Evolutionary conservation across 2,888 invertebrate species (phyloP), one percentile per base, ranked within the genome.

Genomic region (Sesia bembeciformis): DNA sequence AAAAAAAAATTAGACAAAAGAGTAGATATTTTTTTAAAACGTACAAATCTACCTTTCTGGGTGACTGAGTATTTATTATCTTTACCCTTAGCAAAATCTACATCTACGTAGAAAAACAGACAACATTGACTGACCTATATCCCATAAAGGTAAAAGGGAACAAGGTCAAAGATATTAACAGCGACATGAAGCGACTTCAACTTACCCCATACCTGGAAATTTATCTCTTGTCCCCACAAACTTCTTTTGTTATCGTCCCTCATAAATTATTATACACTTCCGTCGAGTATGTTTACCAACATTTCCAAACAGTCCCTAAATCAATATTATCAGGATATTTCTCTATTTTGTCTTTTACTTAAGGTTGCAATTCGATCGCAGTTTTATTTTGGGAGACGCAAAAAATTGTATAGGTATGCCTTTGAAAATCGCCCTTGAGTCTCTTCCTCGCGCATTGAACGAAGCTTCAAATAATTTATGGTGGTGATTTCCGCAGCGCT

Each of bases 401-500:
- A 23, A 23, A 23, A 23, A 23, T 23, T 23, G 23, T 23, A 23
- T 23, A 23, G 23, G 23, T 23, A 23, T 23, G 23, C 23, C 23
- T 23, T 23, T 23, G 23, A 23, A 23, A 23, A 23, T 23, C 23
- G 46, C 23, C 46, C 46, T 46, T 46, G 46, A 5, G 8, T 46
- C 8, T 46, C 8, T 46, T 46, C 46, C 46, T 3, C 23, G 46
- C 23, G n/a, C 8, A 46, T 46, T 46, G 46, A 23, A 7, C 46
- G 46, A 4, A 46, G 23, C 46, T 46, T n/a, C 58, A 64, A 60
- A 66, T 68, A 72, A 76, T 72, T 75, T 68, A 76, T 70, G 56
- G 57, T 53, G 51, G 53, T 58, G 60, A 63, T 74, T 73, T 67
- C 72, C 64, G 60, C 58, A 61, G 57, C 57, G 56, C 54, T 57